Evolutionary conservation across 2,888 invertebrate species (phyloP).

Genomic region (Deroplatys truncata): DNA sequence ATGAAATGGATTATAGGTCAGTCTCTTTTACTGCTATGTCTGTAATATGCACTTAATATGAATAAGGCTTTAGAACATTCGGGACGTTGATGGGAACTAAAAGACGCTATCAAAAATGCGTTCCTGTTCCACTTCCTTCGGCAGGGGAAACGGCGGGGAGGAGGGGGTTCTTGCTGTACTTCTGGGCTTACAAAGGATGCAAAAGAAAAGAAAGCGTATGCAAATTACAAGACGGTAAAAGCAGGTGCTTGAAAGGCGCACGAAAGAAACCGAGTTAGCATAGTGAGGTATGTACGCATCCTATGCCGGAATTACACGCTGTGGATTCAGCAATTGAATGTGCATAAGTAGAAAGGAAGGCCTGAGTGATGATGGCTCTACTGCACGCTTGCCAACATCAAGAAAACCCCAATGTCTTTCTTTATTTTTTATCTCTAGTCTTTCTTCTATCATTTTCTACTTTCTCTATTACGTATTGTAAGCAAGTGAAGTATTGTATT

Average conservation of each 20-base stretch:
- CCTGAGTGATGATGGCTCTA: background rate
- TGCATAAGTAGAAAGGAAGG: background rate
- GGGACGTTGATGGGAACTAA: background rate
- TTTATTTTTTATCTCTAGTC: no score
- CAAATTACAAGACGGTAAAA: background rate
- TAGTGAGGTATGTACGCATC: background rate
- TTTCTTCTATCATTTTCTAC: no score
- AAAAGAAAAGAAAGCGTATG: background rate
- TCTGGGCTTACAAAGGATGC: background rate
- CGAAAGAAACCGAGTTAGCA: background rate
- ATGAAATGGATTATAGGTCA: no score
- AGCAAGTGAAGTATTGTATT: no score
- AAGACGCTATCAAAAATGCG: background rate
- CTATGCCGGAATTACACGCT: background rate
- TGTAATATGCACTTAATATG: background rate
- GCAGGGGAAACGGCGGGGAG: background rate
- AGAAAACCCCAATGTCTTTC: background rate
- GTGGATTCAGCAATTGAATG: background rate
- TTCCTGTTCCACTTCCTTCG: background rate
- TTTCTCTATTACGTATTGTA: no score
- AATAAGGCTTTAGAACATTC: background rate
- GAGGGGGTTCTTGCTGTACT: background rate
- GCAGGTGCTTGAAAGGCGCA: background rate
- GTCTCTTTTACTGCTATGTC: no score
- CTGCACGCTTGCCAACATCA: background rate